Evolutionary conservation across 64 coral and sea anemone genomes (phyloP).

Genomic region (Pocillopora verrucosa): DNA sequence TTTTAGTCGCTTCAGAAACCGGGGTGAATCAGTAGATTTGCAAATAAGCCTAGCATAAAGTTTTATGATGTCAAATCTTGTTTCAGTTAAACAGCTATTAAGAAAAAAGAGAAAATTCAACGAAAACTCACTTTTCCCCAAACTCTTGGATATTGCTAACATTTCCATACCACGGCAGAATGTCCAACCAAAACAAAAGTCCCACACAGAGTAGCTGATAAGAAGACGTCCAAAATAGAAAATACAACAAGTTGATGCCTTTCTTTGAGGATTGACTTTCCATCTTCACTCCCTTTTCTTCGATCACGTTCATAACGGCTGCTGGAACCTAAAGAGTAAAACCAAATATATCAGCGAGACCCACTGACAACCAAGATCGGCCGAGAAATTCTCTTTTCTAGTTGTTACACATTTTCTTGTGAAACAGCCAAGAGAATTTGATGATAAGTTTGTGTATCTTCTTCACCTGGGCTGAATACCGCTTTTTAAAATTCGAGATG

Average conservation of each 20-base stretch:
- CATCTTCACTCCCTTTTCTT: slow-evolving; percentile 89
- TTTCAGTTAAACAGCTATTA: background rate
- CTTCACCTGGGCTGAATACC: no score
- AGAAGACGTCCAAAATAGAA: slow-evolving; percentile 84
- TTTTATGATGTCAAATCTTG: background rate
- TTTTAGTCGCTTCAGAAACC: no score
- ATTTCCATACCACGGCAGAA: slow-evolving; percentile 86
- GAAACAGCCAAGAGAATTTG: no score
- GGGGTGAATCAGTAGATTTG: no score
- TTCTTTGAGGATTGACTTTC: slow-evolving; percentile 49
- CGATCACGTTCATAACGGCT: slow-evolving; percentile 77
- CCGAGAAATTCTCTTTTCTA: no score
- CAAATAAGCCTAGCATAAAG: no score
- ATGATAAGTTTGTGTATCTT: no score
- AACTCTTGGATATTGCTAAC: slow-evolving; percentile 74
- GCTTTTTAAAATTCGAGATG: no score
- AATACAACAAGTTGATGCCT: slow-evolving; percentile 74
- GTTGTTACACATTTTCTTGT: no score
- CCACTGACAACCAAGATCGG: no score
- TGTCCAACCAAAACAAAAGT: slow-evolving; percentile 80
- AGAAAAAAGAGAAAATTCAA: background rate
- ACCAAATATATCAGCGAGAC: background rate
- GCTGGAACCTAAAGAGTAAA: slow-evolving; percentile 56
- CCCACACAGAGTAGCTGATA: slow-evolving; percentile 78
- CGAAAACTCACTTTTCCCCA: slow-evolving; percentile 76